These are phyloP conservation scores for Anastatus disparis DNA, from an alignment of 1,140 invertebrate species.

Conservation along the genomic window DNA sequence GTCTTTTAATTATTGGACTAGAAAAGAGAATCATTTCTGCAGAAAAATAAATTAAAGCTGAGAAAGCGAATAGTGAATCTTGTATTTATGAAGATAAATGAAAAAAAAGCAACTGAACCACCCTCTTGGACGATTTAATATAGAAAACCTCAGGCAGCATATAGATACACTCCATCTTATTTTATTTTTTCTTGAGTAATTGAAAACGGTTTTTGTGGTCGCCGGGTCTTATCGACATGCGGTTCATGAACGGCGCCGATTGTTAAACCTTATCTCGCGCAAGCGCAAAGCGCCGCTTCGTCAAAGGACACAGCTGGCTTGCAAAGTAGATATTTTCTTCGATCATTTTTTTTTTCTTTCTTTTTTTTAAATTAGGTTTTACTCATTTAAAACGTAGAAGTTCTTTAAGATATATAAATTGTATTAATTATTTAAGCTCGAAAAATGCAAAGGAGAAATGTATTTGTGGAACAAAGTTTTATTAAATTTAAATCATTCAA, in stretches of 20 bases:
- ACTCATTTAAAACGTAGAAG: too few relatives aligned
- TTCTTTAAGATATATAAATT: too few relatives aligned
- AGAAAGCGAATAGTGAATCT: too few relatives aligned
- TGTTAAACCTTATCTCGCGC: constrained; percentile 33
- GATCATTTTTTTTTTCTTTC: neutral
- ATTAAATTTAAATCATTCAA: too few relatives aligned
- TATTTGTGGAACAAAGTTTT: too few relatives aligned
- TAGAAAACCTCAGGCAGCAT: constrained; percentile 23
- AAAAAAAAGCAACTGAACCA: neutral
- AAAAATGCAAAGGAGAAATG: too few relatives aligned
- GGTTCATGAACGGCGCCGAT: constrained; percentile 22
- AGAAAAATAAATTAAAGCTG: too few relatives aligned
- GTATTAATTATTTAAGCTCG: too few relatives aligned
- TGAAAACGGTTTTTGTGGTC: constrained; percentile 24
- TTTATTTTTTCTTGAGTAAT: constrained; percentile 24
- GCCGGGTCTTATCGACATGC: constrained; percentile 28
- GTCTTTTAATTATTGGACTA: too few relatives aligned
- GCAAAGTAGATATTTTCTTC: neutral
- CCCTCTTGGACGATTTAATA: constrained; percentile 18
- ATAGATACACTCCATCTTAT: too few relatives aligned
- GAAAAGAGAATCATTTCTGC: too few relatives aligned
- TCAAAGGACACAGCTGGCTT: neutral
- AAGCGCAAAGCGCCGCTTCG: neutral
- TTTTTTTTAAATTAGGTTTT: neutral
- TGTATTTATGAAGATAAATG: too few relatives aligned